Percentiles rank a stretch among this genome's conserved stretches.
phyloP scores from a whole-genome alignment of 2,113 vertebrate genomes.

The Tichodroma muraria region DNA sequence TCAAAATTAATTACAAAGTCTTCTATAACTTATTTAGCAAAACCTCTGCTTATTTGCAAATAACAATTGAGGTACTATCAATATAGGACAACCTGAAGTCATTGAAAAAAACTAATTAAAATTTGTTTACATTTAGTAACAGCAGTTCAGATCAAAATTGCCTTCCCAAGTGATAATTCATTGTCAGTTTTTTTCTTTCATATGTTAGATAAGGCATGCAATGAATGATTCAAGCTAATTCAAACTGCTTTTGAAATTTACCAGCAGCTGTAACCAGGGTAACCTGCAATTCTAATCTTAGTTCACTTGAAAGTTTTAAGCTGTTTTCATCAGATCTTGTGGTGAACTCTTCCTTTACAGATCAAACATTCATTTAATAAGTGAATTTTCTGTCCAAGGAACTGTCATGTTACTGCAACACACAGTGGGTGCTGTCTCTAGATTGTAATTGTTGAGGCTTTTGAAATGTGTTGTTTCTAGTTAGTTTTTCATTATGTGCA shows the following conservation, averaged over 20 bases:
- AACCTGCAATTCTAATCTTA: not conserved
- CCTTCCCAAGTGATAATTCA: not conserved
- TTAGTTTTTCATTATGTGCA: not conserved
- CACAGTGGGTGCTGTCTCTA: not conserved
- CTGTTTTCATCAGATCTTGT: not conserved
- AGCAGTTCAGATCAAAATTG: constrained; percentile 3
- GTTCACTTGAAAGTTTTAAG: not conserved
- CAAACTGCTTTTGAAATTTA: not conserved
- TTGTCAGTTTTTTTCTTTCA: not conserved
- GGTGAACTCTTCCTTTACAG: not conserved
- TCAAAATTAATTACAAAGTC: constrained; percentile 39
- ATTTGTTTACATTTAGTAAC: constrained; percentile 35
- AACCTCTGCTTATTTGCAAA: not conserved
- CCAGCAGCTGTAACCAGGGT: not conserved
- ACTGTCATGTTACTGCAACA: not conserved
- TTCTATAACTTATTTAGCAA: constrained; percentile 26
- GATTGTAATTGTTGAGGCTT: not conserved
- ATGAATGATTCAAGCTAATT: constrained; percentile 4
- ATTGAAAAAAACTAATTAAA: constrained; percentile 29
- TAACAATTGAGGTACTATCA: not conserved
- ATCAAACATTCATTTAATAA: not conserved
- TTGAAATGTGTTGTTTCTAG: not conserved
- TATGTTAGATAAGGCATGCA: not conserved
- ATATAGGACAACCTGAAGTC: not conserved
- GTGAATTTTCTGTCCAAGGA: not conserved